Evolutionary conservation across 2,888 invertebrate species (phyloP), one percentile per base, ranked within the genome.

Genomic region (Drosophila histrio): DNA sequence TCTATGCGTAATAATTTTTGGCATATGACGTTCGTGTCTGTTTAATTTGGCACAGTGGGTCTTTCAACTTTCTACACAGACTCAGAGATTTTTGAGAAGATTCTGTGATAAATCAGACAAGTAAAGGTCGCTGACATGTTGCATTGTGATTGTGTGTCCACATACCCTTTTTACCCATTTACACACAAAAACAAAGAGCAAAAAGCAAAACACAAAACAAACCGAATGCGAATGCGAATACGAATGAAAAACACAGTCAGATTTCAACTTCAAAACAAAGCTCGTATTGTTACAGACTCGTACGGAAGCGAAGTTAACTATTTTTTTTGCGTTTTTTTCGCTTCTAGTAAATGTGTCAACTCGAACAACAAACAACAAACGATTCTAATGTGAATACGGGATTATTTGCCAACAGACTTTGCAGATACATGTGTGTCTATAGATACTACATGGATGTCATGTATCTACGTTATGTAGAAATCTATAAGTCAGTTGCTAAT

Each of bases 91-190:
- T 49, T 32, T 34, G 44, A 41, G 34, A 22, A 57, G 57, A 57
- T 54, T 41, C 73, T 71, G 78, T 59, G 63, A 64, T 69, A 73
- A 60, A 57, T 69, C 62, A 49, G 39, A 62, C 54, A 61, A 62
- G 66, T 59, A 78, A 74, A 82, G 82, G 88, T 82, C 86, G 79
- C 88, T 82, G 82, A 82, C 82, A 72, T 84, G 71, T 79, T 65
- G 53, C 71, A 65, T 72, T 77, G 61, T 77, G 17, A 47, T 38
- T 58, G 39, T 63, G 7, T 72, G 52, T 62, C 44, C 36, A 39
- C 63, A 70, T 56, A 61, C 77, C 54, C 58, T 62, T 52, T 66
- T 65, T 72, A 49, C 53, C 46, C 65, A 62, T 56, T 66, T 63
- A 59, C 44, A 65, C 34, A 50, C 24, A 68, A 30, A 53, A 7